A percentile compares a stretch with the other conserved stretches of the same genome.
Evolutionary conservation across 2,113 vertebrate genomes (phyloP).

Genomic region (Cyphomyrus plagiostoma): DNA sequence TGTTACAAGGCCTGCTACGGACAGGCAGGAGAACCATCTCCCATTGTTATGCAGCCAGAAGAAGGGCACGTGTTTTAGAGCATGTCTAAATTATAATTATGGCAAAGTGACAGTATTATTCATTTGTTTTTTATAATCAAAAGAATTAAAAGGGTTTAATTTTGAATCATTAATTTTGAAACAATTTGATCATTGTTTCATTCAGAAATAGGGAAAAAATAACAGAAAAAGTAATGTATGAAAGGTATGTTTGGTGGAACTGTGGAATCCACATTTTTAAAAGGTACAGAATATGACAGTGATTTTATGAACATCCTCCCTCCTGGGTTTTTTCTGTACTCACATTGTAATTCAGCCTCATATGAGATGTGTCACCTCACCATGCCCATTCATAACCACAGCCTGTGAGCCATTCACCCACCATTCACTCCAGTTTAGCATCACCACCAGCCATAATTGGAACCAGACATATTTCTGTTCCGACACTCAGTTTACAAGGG

Average conservation of each 20-base stretch:
- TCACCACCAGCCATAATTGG: conserved; percentile 70
- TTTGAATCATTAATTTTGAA: too few relatives aligned
- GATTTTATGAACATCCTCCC: not conserved
- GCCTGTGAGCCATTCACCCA: conserved; percentile 47
- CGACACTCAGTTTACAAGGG: conserved; percentile 65
- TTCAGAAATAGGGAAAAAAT: not conserved
- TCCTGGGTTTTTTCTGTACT: not conserved
- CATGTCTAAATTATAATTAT: not conserved
- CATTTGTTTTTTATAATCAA: not conserved
- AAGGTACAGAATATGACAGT: not conserved
- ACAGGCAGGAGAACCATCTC: not conserved
- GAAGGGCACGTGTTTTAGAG: not conserved
- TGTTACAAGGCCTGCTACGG: not conserved
- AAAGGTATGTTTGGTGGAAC: not conserved
- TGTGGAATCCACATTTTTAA: not conserved
- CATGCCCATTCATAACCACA: conserved; percentile 39
- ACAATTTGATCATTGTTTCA: not conserved
- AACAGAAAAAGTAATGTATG: not conserved
- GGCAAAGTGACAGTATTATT: not conserved
- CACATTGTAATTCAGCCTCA: not conserved
- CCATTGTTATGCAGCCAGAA: not conserved
- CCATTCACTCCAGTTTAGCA: conserved; percentile 64
- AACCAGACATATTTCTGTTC: conserved; percentile 72
- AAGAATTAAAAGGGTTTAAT: not conserved
- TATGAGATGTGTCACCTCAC: conserved; percentile 29